phyloP scores from a whole-genome alignment of 2,113 vertebrate genomes.

The Microcebus jonahi region DNA sequence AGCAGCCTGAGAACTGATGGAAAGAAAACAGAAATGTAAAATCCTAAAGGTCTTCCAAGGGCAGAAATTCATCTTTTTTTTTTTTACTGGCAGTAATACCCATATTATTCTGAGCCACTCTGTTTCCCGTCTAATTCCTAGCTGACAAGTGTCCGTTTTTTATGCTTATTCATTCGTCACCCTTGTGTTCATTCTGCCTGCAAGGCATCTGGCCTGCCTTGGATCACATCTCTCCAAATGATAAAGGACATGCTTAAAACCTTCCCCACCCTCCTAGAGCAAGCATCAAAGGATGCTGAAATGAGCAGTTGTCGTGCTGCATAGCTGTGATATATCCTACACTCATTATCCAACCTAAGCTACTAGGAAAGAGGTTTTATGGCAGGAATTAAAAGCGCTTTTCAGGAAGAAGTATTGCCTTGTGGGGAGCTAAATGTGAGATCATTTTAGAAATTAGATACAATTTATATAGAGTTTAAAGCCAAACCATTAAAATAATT shows the following conservation, averaged over 20 bases:
- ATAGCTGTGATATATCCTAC: background rate
- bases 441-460: constrained; percentile 60
- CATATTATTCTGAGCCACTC: constrained; percentile 74
- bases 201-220: constrained; percentile 76
- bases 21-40: constrained; percentile 61
- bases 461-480: constrained; percentile 14
- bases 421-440: background rate
- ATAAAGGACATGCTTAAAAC: constrained; percentile 77
- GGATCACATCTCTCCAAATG: constrained; percentile 74
- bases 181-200: constrained; percentile 76
- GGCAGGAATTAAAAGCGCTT: constrained; percentile 26
- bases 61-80: constrained; percentile 80
- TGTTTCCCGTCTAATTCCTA: constrained; percentile 84
- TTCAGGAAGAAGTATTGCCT: constrained; percentile 59
- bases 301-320: constrained; percentile 53
- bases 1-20: constrained; percentile 65
- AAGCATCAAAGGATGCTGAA: constrained; percentile 5
- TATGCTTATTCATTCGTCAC: constrained; percentile 83
- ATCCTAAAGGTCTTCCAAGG: constrained; percentile 81
- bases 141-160: constrained; percentile 84
- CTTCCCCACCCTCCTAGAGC: constrained; percentile 52
- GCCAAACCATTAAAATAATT: constrained; percentile 36
- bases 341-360: constrained; percentile 28
- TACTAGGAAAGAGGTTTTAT: constrained; percentile 44
- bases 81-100: constrained; percentile 75